Percentiles rank a stretch among this genome's conserved stretches.
Evolutionary conservation across 2,797 vertebrate genomes (phyloP).

Genomic region (Melanotaenia maccullochi): DNA sequence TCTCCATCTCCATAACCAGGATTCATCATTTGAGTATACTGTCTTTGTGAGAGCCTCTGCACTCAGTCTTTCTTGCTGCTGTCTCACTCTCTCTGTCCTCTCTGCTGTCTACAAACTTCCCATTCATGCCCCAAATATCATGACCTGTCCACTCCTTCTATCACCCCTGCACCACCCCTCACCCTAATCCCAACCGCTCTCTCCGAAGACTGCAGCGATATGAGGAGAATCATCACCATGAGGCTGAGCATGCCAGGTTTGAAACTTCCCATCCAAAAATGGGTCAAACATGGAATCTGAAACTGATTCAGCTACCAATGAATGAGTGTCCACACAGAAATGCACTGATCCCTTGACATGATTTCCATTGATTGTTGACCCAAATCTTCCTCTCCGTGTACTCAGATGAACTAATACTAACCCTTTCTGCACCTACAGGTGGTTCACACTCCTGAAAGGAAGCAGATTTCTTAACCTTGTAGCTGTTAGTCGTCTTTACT

Average conservation of each 20-base stretch:
- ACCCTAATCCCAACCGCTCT: conserved; percentile 72
- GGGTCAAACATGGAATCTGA: conserved; percentile 32
- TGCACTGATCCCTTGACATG: background rate
- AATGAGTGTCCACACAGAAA: too few species aligned
- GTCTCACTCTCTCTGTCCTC: conserved; percentile 73
- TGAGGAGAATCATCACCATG: conserved; percentile 88
- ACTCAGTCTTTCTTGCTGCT: conserved; percentile 38
- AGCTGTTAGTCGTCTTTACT: conserved; percentile 44
- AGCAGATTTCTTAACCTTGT: conserved; percentile 27
- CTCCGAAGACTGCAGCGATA: conserved; percentile 92
- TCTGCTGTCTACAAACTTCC: conserved; percentile 71
- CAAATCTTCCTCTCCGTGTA: background rate
- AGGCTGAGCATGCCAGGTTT: conserved; percentile 93
- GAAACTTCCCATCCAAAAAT: conserved; percentile 63
- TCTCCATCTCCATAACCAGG: conserved; percentile 7
- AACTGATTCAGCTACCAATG: background rate
- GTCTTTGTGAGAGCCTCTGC: conserved; percentile 22
- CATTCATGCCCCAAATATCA: conserved; percentile 78
- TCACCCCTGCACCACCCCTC: conserved; percentile 75
- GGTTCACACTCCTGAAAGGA: conserved; percentile 39
- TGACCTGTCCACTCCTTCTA: conserved; percentile 70
- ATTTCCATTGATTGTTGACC: conserved; percentile 25
- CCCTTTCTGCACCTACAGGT: conserved; percentile 51
- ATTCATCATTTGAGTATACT: conserved; percentile 12
- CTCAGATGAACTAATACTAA: conserved; percentile 38